phyloP scores from a whole-genome alignment of 2,797 vertebrate species.

The Pteropus rufus region DNA sequence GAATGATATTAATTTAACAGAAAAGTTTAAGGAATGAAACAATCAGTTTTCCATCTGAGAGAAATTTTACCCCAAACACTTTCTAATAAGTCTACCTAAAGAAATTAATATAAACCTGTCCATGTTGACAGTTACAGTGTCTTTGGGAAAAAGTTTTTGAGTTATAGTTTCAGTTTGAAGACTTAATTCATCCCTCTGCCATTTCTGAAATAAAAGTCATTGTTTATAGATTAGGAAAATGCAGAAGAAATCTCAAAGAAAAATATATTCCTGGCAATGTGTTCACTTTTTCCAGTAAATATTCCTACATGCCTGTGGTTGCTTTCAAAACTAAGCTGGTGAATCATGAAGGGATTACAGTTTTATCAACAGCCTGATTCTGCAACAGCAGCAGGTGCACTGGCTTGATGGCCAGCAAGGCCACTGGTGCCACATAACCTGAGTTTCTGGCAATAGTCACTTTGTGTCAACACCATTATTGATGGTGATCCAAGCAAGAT shows the following conservation, averaged over 20 bases:
- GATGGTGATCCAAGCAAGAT: constrained; percentile 38
- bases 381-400: constrained; percentile 3
- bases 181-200: background rate
- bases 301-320: background rate
- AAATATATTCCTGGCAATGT: background rate
- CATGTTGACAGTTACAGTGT: background rate
- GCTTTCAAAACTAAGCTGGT: constrained; percentile 13
- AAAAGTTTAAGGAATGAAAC: background rate
- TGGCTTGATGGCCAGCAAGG: constrained; percentile 9
- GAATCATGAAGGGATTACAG: constrained; percentile 27
- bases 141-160: background rate
- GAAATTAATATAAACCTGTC: background rate
- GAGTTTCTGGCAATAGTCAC: constrained; percentile 16
- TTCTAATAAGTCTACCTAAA: background rate
- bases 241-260: background rate
- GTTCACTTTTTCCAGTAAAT: background rate
- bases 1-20: background rate
- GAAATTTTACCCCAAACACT: background rate
- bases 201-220: background rate
- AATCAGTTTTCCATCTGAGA: background rate
- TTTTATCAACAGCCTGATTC: constrained; percentile 42
- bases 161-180: background rate
- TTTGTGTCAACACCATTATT: constrained; percentile 53
- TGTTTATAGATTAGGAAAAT: background rate
- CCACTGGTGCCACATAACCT: background rate